phyloP scores from a whole-genome alignment of 2,797 vertebrate genomes.

The Neostethus bicornis region DNA sequence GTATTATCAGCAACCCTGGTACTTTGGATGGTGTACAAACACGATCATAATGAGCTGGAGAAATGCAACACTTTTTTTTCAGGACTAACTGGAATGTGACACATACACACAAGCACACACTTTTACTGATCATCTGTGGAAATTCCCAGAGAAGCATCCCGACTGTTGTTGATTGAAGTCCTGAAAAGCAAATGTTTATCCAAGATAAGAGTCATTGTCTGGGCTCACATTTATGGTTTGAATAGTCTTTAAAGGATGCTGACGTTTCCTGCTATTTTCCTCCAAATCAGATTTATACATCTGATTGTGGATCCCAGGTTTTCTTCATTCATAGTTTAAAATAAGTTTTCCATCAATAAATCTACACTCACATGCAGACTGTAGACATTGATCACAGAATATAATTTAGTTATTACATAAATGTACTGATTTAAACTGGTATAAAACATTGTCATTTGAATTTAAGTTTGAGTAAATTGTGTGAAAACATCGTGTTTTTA shows the following conservation, averaged over 20 bases:
- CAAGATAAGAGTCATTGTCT: slow-evolving; percentile 69
- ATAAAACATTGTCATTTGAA: too few species aligned
- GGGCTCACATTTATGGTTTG: slow-evolving; percentile 60
- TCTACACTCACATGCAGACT: neutral
- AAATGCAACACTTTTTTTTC: slow-evolving; percentile 5
- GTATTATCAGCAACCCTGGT: slow-evolving; percentile 63
- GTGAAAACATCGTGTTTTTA: too few species aligned
- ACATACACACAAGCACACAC: neutral
- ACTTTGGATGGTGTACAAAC: slow-evolving; percentile 34
- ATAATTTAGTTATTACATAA: too few species aligned
- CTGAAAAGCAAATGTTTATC: slow-evolving; percentile 74
- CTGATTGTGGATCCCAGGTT: neutral
- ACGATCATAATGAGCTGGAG: neutral
- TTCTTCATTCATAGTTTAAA: slow-evolving; percentile 6
- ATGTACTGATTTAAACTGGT: too few species aligned
- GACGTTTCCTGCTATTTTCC: slow-evolving; percentile 35
- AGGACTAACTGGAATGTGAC: slow-evolving; percentile 3
- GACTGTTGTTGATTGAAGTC: slow-evolving; percentile 48
- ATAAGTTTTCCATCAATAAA: too few species aligned
- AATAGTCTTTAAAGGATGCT: slow-evolving; percentile 49
- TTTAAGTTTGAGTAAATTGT: too few species aligned
- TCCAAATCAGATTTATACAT: slow-evolving; percentile 11
- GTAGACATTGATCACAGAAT: neutral
- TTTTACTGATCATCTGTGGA: slow-evolving; percentile 46
- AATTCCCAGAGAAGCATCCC: slow-evolving; percentile 49